Percentiles rank a stretch among this genome's conserved stretches.
Conservation (phyloP, 2,113 vertebrate species). For the Gambusia holbrooki region DNA sequence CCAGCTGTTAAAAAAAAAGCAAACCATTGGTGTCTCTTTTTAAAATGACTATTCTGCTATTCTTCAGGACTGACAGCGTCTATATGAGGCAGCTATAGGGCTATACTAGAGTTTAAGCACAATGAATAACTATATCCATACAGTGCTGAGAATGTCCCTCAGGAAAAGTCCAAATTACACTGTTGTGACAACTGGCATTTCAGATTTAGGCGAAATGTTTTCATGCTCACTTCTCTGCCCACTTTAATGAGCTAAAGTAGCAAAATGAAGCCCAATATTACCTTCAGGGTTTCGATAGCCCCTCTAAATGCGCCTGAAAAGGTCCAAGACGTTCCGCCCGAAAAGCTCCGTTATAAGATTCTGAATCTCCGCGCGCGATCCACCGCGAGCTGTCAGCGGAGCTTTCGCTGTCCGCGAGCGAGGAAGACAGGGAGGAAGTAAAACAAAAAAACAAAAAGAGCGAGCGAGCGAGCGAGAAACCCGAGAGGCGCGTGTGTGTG, state of each 20-base stretch:
- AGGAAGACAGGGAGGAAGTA: constrained; percentile 22
- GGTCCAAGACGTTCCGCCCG: constrained; percentile 11
- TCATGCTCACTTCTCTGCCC: constrained; percentile 39
- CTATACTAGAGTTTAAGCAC: neutral
- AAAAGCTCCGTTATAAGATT: neutral
- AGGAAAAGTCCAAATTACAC: neutral
- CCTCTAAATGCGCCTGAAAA: constrained; percentile 4
- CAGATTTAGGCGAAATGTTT: constrained; percentile 1
- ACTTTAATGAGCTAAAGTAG: neutral
- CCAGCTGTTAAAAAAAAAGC: constrained; percentile 7
- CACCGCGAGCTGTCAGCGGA: constrained; percentile 29
- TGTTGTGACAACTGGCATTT: neutral
- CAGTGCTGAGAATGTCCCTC: neutral
- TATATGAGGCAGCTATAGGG: neutral
- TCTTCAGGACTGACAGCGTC: neutral
- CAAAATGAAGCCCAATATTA: neutral
- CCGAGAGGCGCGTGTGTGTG: neutral
- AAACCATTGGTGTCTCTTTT: neutral
- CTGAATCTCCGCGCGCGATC: constrained; percentile 12
- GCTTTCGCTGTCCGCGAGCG: constrained; percentile 2
- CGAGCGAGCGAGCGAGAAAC: neutral
- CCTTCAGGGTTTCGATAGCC: neutral
- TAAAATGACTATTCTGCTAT: neutral
- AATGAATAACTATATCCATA: neutral
- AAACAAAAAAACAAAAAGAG: neutral